A percentile compares a stretch with the other conserved stretches of the same genome.
Evolutionary conservation across 2,113 vertebrate genomes (phyloP).

Genomic region (Mionectes macconnelli): DNA sequence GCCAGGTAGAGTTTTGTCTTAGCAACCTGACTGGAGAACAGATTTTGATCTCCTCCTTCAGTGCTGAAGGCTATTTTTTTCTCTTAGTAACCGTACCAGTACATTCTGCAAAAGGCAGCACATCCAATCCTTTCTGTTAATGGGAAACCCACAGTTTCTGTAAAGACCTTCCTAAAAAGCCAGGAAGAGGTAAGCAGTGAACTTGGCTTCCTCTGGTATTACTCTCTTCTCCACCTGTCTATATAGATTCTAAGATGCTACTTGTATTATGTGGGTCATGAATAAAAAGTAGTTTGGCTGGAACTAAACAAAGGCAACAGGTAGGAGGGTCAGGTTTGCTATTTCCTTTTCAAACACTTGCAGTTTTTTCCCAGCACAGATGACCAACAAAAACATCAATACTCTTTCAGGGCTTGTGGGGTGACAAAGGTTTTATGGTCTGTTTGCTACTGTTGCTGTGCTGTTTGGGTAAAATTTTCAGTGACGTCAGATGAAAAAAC

Average conservation of each 20-base stretch:
- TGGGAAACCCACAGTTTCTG: neutral
- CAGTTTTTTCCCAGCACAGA: neutral
- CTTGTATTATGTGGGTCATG: neutral
- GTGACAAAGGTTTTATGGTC: neutral
- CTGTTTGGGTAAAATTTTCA: neutral
- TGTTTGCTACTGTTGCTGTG: neutral
- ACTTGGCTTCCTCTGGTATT: neutral
- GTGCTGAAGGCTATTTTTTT: constrained; percentile 4
- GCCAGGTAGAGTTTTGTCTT: neutral
- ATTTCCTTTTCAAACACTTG: neutral
- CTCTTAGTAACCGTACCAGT: neutral
- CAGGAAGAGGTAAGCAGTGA: neutral
- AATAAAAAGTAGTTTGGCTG: constrained; percentile 19
- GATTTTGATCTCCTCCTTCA: constrained; percentile 34
- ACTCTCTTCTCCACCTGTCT: neutral
- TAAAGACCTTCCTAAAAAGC: constrained; percentile 3
- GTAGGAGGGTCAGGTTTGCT: neutral
- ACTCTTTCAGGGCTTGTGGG: neutral
- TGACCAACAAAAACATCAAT: neutral
- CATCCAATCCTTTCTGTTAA: neutral
- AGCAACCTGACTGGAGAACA: neutral
- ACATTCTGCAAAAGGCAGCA: neutral
- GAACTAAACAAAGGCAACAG: neutral
- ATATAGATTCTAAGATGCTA: neutral
- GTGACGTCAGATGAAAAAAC: neutral